A percentile compares a stretch with the other conserved stretches of the same genome.
phyloP scores from a whole-genome alignment of 2,113 vertebrate genomes.

The Phaethon lepturus region DNA sequence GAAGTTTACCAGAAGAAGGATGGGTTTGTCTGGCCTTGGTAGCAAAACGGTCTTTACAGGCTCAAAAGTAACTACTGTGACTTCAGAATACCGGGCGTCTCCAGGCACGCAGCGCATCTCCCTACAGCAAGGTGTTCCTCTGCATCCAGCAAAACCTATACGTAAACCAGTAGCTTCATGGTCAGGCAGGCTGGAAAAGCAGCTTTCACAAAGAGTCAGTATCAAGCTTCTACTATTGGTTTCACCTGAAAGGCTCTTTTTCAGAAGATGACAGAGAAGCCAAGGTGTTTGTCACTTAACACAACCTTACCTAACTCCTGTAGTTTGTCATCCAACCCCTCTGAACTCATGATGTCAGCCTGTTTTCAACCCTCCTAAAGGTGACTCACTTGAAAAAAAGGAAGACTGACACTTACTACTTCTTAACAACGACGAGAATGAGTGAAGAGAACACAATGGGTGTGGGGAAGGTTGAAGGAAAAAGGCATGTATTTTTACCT shows the following conservation, averaged over 20 bases:
- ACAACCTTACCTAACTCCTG: background rate
- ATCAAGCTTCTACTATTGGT: background rate
- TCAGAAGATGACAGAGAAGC: constrained; percentile 43
- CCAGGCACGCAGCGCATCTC: background rate
- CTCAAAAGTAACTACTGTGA: background rate
- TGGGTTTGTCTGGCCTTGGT: background rate
- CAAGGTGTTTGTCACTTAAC: background rate
- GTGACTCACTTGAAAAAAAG: background rate
- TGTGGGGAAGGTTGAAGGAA: background rate
- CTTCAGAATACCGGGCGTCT: background rate
- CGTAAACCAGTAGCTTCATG: constrained; percentile 31
- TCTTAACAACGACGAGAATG: background rate
- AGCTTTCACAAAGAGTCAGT: background rate
- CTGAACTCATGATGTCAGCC: constrained; percentile 59
- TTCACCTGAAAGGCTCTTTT: constrained; percentile 27
- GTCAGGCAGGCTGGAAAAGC: background rate
- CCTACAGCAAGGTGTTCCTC: background rate
- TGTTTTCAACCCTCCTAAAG: background rate
- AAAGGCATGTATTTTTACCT: background rate
- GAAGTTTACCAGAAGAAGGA: background rate
- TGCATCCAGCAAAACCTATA: background rate
- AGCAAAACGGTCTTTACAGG: background rate
- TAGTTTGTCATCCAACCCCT: background rate
- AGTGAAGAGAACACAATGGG: background rate
- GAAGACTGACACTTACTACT: background rate